Percentiles rank a stretch among this genome's conserved stretches.
These are phyloP conservation scores for Diadema setosum DNA, from an alignment of 35 echinoderm and acorn worm species.

Conservation along the genomic window DNA sequence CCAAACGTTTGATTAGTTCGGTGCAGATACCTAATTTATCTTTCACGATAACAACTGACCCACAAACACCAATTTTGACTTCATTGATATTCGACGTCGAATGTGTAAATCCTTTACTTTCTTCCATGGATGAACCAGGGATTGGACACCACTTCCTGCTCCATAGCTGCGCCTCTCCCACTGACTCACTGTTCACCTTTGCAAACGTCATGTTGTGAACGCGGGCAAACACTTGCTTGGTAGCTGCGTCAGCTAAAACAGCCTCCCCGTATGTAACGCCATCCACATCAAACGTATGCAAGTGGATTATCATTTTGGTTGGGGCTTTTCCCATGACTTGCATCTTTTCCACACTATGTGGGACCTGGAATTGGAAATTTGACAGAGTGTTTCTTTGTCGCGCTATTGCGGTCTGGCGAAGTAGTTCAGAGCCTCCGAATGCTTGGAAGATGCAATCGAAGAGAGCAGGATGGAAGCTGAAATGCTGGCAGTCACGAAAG, in stretches of 20 bases:
- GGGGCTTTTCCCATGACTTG: constrained; percentile 72
- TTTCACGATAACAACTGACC: constrained; percentile 88
- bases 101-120: neutral
- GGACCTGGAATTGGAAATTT: constrained; percentile 78
- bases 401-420: constrained; percentile 70
- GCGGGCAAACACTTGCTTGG: constrained; percentile 70
- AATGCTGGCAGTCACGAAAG: constrained; percentile 64
- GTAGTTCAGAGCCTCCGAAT: constrained; percentile 80
- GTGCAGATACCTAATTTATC: constrained; percentile 73
- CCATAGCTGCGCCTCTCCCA: constrained; percentile 79
- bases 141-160: constrained; percentile 72
- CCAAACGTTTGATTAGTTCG: constrained; percentile 79
- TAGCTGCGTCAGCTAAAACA: constrained; percentile 77
- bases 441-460: constrained; percentile 87
- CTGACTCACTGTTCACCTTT: constrained; percentile 75
- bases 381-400: constrained; percentile 42
- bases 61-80: constrained; percentile 72
- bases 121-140: constrained; percentile 13
- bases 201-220: constrained; percentile 67
- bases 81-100: constrained; percentile 54
- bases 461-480: constrained; percentile 86
- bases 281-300: constrained; percentile 35
- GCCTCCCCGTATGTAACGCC: constrained; percentile 56
- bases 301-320: constrained; percentile 59
- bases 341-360: constrained; percentile 63